Evolutionary conservation across 2,113 vertebrate genomes (phyloP), one percentile per base, ranked within the genome.

Genomic region (Solea solea): DNA sequence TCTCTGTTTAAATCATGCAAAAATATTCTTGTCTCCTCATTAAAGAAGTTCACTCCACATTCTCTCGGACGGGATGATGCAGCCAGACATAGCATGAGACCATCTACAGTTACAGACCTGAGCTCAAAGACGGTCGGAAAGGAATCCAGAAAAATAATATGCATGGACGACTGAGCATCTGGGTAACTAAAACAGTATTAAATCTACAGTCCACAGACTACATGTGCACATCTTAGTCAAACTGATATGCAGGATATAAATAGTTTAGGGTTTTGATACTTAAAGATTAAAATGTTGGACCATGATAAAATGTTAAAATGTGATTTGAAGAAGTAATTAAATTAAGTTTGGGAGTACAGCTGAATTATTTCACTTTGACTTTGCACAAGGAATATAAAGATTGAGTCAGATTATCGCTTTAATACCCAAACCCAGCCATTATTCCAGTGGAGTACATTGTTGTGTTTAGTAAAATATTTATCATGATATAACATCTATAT

Each of bases 1-100:
- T 63, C 64, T 81, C 48, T 39, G n/a, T 74, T 76, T 74, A 82
- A 88, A 87, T 83, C 69, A 70, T 77, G 76, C 42, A 85, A 83
- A 91, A 81, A 86, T 87, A 86, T 82, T 88, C 81, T 59, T 41
- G 65, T 84, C 83, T 88, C 65, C 74, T 92, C 82, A 87, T 90
- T 89, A 90, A 69, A 40, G 64, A 51, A 76, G 69, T 83, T 82
- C 55, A 51, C 62, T 69, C 27, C 21, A 39, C 57, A 53, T 81
- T 87, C 59, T 67, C 44, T 58, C 50, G 60, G 81, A 79, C 74
- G 64, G 75, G 62, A 78, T 40, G 45, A 76, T 28, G 74, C 72
- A 65, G 54, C 34, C 70, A 82, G 78, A 86, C 49, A 82, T 74
- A 87, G 74, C 78, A 49, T 42, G 78, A 72, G 64, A 69, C 56